Evolutionary conservation across 2,113 vertebrate genomes (phyloP), one percentile per base, ranked within the genome.

Genomic region (Neolamprologus cancellatus): DNA sequence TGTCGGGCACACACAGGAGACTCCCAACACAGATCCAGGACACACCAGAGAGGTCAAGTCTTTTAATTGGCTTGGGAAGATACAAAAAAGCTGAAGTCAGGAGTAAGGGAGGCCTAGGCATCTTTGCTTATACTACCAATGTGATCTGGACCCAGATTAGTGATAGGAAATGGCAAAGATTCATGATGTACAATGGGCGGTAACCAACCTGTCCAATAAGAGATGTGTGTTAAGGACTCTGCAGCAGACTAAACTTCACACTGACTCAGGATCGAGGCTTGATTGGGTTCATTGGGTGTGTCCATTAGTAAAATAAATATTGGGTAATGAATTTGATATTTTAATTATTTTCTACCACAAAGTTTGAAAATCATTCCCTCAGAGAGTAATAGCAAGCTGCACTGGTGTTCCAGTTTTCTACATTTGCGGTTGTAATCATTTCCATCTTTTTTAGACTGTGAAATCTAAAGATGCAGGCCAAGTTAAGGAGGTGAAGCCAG

Each of bases 381-480:
- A 30, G 41, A 44, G 25, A 76, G 25, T 30, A 12, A 46, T 48
- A 76, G 15, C 25, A 28, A 48, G 23, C 44, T 50, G 25, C 44
- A 46, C 39, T 3, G 12, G 7, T 76, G 41, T 86, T 30, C 11
- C 50, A 36, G 14, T 84, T 54, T 53, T n/a, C 8, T 39, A 15
- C 30, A 32, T 6, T 18, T 25, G 7, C 4, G 10, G 7, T 11
- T 66, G 8, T 46, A 39, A 78, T 32, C 4, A 4, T 82, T 17
- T 20, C 34, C 53, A 15, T 41, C 48, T 66, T 34, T 23, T 86
- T 52, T 34, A 99, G 98, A 82, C 87, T 5, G n/a, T 90, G 48
- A 99, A 97, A 94, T 92, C 95, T 9, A 99, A 97, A 93, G 98
- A 99, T 4, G 28, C 84, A 1, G 30, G 79, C 0, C 93, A 88